Base-by-base conservation (phyloP, 2,113 vertebrate genomes). In the Cyphomyrus plagiostoma region DNA sequence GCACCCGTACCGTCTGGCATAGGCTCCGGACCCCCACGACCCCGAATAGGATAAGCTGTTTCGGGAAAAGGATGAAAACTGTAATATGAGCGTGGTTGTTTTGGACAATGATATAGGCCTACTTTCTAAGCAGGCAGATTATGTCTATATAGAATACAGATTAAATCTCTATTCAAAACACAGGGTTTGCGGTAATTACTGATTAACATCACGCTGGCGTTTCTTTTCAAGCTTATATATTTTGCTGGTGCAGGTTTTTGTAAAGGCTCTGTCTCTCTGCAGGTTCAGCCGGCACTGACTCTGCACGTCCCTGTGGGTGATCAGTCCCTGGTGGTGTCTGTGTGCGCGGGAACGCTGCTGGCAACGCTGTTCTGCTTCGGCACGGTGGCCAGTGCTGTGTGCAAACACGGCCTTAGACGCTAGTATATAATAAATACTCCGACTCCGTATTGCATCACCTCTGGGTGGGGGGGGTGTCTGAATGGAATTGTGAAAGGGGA, bases 301-400 rank as follows among this genome's bases (percentile, higher is more conserved):
- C 50, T 89, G 77, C 77, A 89, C 19, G n/a, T 89, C 80, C 89
- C 89, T 3, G 80, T 89, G 10, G 89, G 89, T 8, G 77, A 89
- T 56, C 23, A 48, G 23, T 84, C 52, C 9, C n/a, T 89, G 89
- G 30, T 48, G 53, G 6, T 85, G 39, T 42, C 80, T 0, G 89
- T 89, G 35, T 89, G 89, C 26, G 53, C 13, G 17, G 89, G 77
- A 17, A 85, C 89, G 11, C 5, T 89, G 39, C 42, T 89, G 80
- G 89, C 58, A 11, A 89, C 80, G 39, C 52, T 89, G 52, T 53
- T 89, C 50, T 62, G 89, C 23, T 89, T 50, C 48, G 80, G 39
- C 30, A 11, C 58, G 5, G 52, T 89, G 15, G 89, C 35, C 39
- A 30, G 30, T 35, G 80, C 80, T 7, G 30, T 89, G 35, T 30